Percentiles rank a stretch among this genome's conserved stretches.
These are phyloP conservation scores for Aurelia sp. DNA, from an alignment of 30 jellyfish, hydroid and myxozoan genomes.

Conservation along the genomic window DNA sequence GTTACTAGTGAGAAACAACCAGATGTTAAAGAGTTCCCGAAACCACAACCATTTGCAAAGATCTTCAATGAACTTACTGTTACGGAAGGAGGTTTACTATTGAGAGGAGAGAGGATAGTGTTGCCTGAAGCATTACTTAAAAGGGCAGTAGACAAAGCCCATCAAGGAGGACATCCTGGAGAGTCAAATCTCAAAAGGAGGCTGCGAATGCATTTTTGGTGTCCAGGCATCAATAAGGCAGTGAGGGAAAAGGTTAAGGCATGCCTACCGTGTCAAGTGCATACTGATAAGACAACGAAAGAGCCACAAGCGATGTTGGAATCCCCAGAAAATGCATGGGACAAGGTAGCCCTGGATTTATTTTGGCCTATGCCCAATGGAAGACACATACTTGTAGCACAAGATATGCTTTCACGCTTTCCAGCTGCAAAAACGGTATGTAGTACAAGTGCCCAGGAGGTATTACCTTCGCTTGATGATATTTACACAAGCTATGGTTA, in stretches of 20 bases:
- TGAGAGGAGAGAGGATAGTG: slow-evolving; percentile 33
- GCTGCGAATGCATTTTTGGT: slow-evolving; percentile 67
- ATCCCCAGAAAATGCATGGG: slow-evolving; percentile 61
- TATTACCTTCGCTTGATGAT: slow-evolving; percentile 49
- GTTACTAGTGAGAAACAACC: slow-evolving; percentile 7
- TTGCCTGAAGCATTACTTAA: slow-evolving; percentile 49
- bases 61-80: slow-evolving; percentile 45
- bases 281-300: slow-evolving; percentile 53
- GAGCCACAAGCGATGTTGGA: slow-evolving; percentile 49
- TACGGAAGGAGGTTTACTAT: slow-evolving; percentile 55
- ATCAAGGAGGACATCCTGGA: slow-evolving; percentile 80
- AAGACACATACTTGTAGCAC: slow-evolving; percentile 61
- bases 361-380: slow-evolving; percentile 75
- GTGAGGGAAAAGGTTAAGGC: slow-evolving; percentile 7
- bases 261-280: slow-evolving; percentile 59
- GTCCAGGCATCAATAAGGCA: slow-evolving; percentile 36
- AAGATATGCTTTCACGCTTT: slow-evolving; percentile 34
- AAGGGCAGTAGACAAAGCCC: slow-evolving; percentile 53
- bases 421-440: slow-evolving; percentile 67
- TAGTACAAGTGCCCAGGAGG: slow-evolving; percentile 43
- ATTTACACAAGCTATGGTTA: slow-evolving; percentile 44
- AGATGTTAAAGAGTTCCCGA: slow-evolving; percentile 14
- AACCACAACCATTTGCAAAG: slow-evolving; percentile 24
- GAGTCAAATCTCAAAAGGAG: slow-evolving; percentile 30
- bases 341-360: slow-evolving; percentile 56